Percentiles rank a stretch among this genome's conserved stretches.
Evolutionary conservation across 2,113 vertebrate species (phyloP).

Genomic region (Lathamus discolor): DNA sequence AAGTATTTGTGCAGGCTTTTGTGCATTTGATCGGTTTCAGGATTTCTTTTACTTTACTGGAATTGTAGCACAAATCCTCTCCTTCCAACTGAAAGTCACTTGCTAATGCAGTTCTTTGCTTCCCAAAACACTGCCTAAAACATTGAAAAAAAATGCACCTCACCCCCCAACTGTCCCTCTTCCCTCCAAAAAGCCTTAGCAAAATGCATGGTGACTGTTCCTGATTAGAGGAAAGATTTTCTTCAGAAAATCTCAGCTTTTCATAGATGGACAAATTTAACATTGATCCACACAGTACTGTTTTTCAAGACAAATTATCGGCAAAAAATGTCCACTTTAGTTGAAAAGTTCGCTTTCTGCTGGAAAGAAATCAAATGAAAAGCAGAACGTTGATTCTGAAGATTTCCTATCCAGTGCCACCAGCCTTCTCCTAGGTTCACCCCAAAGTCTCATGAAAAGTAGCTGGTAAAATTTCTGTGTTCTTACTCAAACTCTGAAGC

Average conservation of each 20-base stretch:
- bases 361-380: background rate
- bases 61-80: background rate
- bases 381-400: background rate
- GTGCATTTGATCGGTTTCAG: background rate
- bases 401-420: accelerated
- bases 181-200: background rate
- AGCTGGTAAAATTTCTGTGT: background rate
- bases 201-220: background rate
- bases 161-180: background rate
- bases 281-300: background rate
- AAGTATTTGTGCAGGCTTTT: background rate
- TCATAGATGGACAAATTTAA: background rate
- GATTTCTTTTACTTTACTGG: background rate
- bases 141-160: background rate
- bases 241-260: background rate
- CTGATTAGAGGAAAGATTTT: background rate
- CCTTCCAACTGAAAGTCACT: background rate
- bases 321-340: background rate
- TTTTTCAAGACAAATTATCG: background rate
- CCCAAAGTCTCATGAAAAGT: background rate
- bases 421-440: background rate
- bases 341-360: background rate
- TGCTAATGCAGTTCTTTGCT: background rate
- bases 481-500: background rate
- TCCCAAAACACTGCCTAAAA: background rate